phyloP scores from a whole-genome alignment of 2,113 vertebrate genomes.

The Brachyhypopomus gauderio region DNA sequence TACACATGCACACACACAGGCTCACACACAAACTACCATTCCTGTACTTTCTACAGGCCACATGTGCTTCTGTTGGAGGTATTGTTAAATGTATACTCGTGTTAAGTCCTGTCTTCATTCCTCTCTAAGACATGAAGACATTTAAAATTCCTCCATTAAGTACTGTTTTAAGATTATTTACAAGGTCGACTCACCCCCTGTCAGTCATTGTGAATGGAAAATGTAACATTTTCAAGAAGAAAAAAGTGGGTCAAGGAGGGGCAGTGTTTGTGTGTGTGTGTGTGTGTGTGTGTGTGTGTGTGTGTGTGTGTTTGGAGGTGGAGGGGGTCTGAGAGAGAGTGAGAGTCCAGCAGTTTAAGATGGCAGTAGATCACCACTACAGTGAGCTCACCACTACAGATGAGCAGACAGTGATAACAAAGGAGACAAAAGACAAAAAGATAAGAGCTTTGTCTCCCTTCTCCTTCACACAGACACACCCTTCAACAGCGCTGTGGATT shows the following conservation, averaged over 20 bases:
- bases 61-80: slow-evolving; percentile 27
- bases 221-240: not conserved
- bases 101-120: slow-evolving; percentile 7
- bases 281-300: not conserved
- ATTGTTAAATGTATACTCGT: slow-evolving; percentile 35
- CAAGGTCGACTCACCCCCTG: not conserved
- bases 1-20: not conserved
- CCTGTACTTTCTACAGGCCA: not conserved
- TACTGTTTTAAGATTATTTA: slow-evolving; percentile 1
- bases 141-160: slow-evolving; percentile 22
- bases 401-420: slow-evolving; percentile 68
- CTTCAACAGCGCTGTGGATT: not conserved
- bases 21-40: not conserved
- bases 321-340: not conserved
- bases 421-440: slow-evolving; percentile 55
- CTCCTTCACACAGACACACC: slow-evolving; percentile 37
- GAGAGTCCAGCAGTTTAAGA: not conserved
- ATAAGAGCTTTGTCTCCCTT: slow-evolving; percentile 44
- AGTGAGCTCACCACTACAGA: slow-evolving; percentile 69
- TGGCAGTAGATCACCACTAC: slow-evolving; percentile 63
- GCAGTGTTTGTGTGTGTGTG: not conserved
- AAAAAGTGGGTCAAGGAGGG: not conserved
- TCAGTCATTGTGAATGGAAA: not conserved
- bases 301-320: not conserved
- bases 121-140: not conserved